Percentiles rank a stretch among this genome's conserved stretches.
Evolutionary conservation across 1,140 invertebrate genomes (phyloP).

Genomic region (Cydia fagiglandana): DNA sequence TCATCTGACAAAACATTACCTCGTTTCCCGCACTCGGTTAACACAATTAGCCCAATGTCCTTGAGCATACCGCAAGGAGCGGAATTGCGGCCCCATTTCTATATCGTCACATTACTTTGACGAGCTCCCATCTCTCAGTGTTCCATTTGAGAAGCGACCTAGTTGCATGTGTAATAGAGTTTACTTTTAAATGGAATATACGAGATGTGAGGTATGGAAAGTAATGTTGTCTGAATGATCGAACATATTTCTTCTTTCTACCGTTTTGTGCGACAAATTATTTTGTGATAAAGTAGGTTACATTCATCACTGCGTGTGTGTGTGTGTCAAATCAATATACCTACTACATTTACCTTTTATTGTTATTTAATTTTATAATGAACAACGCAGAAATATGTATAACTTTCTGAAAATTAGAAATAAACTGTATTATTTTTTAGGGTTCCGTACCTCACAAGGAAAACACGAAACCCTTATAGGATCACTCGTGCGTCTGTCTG

Average conservation of each 20-base stretch:
- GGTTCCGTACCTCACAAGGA: too few species aligned
- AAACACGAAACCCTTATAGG: too few species aligned
- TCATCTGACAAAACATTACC: background rate
- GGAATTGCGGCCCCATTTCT: constrained; percentile 4
- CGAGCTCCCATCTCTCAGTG: background rate
- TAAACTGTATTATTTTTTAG: too few species aligned
- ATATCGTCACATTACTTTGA: background rate
- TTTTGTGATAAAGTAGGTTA: background rate
- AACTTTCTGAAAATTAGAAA: too few species aligned
- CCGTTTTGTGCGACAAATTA: background rate
- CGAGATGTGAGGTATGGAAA: background rate
- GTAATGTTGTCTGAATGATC: background rate
- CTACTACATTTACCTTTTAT: background rate
- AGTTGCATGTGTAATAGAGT: background rate
- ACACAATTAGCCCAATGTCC: constrained; percentile 1
- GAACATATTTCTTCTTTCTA: background rate
- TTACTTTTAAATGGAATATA: background rate
- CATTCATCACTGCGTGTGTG: background rate
- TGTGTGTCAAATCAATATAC: background rate
- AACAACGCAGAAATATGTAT: too few species aligned
- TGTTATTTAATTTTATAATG: too few species aligned
- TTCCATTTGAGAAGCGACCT: background rate
- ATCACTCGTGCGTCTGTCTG: too few species aligned
- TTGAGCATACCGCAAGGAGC: background rate
- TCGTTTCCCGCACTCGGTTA: background rate